Percentiles rank a stretch among this genome's conserved stretches.
These are phyloP conservation scores for Auanema sp. DNA, from an alignment of 2,888 invertebrate genomes.

Conservation along the genomic window DNA sequence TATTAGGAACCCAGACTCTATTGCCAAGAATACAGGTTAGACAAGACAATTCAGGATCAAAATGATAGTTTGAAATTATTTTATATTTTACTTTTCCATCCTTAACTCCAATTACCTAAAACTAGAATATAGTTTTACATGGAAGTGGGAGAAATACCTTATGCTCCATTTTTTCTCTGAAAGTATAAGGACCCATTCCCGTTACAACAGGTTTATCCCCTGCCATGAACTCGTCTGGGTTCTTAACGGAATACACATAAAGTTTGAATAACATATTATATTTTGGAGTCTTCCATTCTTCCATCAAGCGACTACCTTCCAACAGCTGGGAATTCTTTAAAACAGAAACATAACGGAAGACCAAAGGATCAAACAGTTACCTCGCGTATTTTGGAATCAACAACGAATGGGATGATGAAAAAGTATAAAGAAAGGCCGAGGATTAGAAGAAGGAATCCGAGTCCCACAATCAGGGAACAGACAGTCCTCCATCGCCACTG, in stretches of 20 bases:
- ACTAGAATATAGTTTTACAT: conserved; percentile 7
- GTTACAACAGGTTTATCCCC: conserved; percentile 55
- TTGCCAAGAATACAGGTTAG: conserved; percentile 59
- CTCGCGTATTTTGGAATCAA: conserved; percentile 26
- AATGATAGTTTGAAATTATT: conserved; percentile 40
- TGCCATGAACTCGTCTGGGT: conserved; percentile 61
- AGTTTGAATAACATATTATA: conserved; percentile 48
- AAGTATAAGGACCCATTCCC: conserved; percentile 62
- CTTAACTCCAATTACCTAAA: conserved; percentile 44
- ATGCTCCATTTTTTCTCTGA: conserved; percentile 56
- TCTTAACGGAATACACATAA: conserved; percentile 60
- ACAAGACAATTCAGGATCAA: conserved; percentile 58
- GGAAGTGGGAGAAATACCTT: too few species aligned
- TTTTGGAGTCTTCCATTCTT: conserved; percentile 58
- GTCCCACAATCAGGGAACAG: conserved; percentile 16
- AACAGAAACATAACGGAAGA: background rate
- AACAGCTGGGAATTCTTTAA: conserved; percentile 50
- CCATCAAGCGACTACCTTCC: conserved; percentile 46
- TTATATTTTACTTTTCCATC: conserved; percentile 58
- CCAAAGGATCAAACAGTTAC: conserved; percentile 15
- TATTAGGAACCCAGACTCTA: conserved; percentile 58
- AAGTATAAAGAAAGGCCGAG: conserved; percentile 31
- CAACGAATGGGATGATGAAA: conserved; percentile 34
- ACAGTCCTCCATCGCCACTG: background rate
- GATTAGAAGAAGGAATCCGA: conserved; percentile 24